phyloP scores from a whole-genome alignment of 2,888 invertebrate genomes.

The Podotricha telesiphe region DNA sequence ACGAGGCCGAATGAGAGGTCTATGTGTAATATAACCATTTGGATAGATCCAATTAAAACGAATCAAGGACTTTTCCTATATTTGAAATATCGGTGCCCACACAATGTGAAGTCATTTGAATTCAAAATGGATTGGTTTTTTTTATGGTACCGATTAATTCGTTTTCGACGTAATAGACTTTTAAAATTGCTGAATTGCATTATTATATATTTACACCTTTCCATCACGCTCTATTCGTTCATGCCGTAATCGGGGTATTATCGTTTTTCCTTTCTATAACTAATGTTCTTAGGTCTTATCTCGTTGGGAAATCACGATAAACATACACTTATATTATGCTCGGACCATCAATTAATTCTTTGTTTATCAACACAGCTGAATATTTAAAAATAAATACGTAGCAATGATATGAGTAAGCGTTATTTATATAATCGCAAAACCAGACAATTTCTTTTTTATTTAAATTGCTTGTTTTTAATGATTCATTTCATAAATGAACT shows the following conservation, averaged over 20 bases:
- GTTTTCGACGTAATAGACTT: conserved; percentile 24
- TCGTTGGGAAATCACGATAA: conserved; percentile 25
- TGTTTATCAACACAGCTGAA: conserved; percentile 1
- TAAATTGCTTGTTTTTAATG: neutral
- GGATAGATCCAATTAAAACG: conserved; percentile 20
- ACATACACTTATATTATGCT: conserved; percentile 1
- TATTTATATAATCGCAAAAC: neutral
- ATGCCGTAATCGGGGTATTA: conserved; percentile 66
- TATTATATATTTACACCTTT: conserved; percentile 47
- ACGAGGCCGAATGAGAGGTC: conserved; percentile 34
- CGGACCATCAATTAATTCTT: neutral
- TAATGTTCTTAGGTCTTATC: conserved; percentile 35
- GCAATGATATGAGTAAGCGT: neutral
- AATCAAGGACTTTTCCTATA: conserved; percentile 16
- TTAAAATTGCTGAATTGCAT: conserved; percentile 42
- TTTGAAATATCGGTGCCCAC: conserved; percentile 16
- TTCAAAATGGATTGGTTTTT: neutral
- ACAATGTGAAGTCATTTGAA: conserved; percentile 14
- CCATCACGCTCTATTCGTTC: conserved; percentile 66
- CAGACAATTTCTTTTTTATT: neutral
- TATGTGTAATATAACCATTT: conserved; percentile 13
- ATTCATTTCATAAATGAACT: neutral
- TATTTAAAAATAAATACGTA: neutral
- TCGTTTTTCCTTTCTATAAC: conserved; percentile 58
- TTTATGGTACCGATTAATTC: neutral